Base-by-base conservation (phyloP, 2,113 vertebrate species). In the Pluvianellus socialis region DNA sequence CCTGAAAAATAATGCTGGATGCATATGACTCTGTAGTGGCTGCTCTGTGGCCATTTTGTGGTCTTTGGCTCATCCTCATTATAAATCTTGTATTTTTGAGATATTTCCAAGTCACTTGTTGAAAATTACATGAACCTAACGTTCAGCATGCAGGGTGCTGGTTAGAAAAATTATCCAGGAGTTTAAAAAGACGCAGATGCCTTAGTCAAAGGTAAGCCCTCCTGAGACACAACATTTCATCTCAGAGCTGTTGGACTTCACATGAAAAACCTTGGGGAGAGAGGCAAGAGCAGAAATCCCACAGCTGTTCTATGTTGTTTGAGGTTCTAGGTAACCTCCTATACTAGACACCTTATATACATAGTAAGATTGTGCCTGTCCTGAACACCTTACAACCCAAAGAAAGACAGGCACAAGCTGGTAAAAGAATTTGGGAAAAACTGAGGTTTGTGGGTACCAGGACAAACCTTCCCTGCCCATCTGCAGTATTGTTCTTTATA, bases 1-100 rank as follows among this genome's bases (percentile, higher is more conserved):
- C 35, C 49, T 45, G 32, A 83, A 88, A 88, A 92, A 55, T 59
- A 76, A 14, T 58, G 40, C 35, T 88, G 82, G 38, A 66, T 17
- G 26, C 1, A 0, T 33, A 32, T 30, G 42, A 42, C 18, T 35
- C 53, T 0, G 0, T 30, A 62, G 53, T 58, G 49, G 21, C 33
- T 90, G 50, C 45, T 71, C 55, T 87, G 42, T 0, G 1, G 18
- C n/a, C 21, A 13, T 86, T 91, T 67, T 80, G 42, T 67, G n/a
- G 26, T 59, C 80, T 73, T 68, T 90, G 67, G 16, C 42, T 83
- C 73, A 70, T 32, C 58, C 28, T 19, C 18, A 23, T 82, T 71
- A 42, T 55, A 59, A 87, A 81, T 38, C 32, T 67, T 67, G 16
- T 45, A 15, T 38, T 91, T 92, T 63, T 40, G 38, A 81, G 28